Evolutionary conservation across 2,888 invertebrate genomes (phyloP), one percentile per base, ranked within the genome.

Genomic region (Latrodectus elegans): DNA sequence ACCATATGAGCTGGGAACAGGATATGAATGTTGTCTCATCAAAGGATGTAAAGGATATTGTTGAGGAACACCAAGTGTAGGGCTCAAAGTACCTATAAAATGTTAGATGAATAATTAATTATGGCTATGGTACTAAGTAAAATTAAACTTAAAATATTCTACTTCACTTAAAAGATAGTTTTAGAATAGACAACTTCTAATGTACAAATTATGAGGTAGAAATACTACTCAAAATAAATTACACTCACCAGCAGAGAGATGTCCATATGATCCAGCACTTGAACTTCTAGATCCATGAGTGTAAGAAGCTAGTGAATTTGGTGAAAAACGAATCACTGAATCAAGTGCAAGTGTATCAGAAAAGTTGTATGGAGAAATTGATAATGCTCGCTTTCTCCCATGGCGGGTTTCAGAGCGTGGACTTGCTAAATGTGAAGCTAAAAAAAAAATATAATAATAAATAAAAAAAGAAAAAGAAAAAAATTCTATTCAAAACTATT

Each of bases 321-420:
- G 98, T 9, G 98, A 98, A 91, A 97, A 97, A 88, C 98, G 95
- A 90, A 99, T 98, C 94, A 99, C 96, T 81, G 97, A 97, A 91
- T 97, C 97, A 91, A 99, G 95, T 93, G 99, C 98, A 90, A 98
- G 96, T 84, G 97, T 97, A 90, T 98, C 98, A 0, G 98, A 97
- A 55, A 87, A 73, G 53, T 60, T 60, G 92, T 98, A 98, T 15
- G 98, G 98, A 12, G 94, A 94, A 92, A 97, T 97, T 85, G 98
- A 98, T 2, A 98, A 94, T 0, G 98, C 97, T 89, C 99, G 94
- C 92, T 99, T 99, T 67, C 98, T 95, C 91, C 96, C 92, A 52
- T 95, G 95, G 81, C 95, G 94, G 88, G 93, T 92, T 89, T 93
- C 93, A 49, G 94, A 93, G 70, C 95, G 93, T 3, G 96, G 95